phyloP scores from a whole-genome alignment of 2,888 invertebrate species.

The Spialia ferax region DNA sequence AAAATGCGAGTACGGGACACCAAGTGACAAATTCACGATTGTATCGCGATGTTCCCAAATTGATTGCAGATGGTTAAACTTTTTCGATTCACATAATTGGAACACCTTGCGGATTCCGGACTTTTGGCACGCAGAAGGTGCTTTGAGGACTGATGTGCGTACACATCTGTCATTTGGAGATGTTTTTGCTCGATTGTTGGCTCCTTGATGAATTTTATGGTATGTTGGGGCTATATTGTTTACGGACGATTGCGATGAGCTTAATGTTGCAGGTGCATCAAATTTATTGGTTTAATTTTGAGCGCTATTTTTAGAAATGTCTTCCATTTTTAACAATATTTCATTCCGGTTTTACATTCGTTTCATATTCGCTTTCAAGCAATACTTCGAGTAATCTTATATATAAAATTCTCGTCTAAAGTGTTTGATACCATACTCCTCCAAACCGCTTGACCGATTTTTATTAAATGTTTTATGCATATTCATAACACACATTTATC shows the following conservation, averaged over 20 bases:
- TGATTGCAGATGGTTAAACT: slow-evolving; percentile 39
- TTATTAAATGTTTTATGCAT: too few relatives aligned
- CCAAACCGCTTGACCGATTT: too few relatives aligned
- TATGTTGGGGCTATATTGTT: slow-evolving; percentile 14
- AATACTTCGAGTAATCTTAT: too few relatives aligned
- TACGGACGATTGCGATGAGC: background rate
- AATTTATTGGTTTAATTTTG: background rate
- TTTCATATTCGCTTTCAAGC: background rate
- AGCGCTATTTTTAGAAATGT: background rate
- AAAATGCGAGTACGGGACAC: slow-evolving; percentile 29
- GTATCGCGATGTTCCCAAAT: slow-evolving; percentile 35
- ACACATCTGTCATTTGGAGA: slow-evolving; percentile 32
- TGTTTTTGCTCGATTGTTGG: slow-evolving; percentile 24
- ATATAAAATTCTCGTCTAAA: too few relatives aligned
- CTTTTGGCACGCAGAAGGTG: slow-evolving; percentile 33
- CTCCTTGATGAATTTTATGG: slow-evolving; percentile 16
- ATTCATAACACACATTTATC: too few relatives aligned
- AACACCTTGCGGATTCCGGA: slow-evolving; percentile 39
- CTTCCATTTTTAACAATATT: background rate
- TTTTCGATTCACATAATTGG: slow-evolving; percentile 35
- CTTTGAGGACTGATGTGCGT: slow-evolving; percentile 22
- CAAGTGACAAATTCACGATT: slow-evolving; percentile 37
- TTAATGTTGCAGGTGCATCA: slow-evolving; percentile 28
- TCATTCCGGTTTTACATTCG: background rate
- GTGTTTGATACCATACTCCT: too few relatives aligned